Percentiles rank a stretch among this genome's conserved stretches.
Evolutionary conservation across 2,888 invertebrate species (phyloP).

Genomic region (Homarus gammarus): DNA sequence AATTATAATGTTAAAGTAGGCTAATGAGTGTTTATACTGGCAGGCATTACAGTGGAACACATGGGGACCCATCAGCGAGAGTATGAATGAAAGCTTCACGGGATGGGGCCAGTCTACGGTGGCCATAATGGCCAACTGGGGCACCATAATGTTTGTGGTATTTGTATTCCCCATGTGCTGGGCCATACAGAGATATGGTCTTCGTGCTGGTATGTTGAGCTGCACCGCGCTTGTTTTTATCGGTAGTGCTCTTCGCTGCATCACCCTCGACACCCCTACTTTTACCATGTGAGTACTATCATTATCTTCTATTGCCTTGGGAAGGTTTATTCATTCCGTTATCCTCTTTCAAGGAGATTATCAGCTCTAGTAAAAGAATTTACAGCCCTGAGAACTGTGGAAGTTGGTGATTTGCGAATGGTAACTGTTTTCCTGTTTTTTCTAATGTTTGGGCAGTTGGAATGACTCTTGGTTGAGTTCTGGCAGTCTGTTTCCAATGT

Average conservation of each 20-base stretch:
- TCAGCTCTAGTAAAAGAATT: too few relatives aligned
- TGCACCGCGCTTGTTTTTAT: conserved; percentile 77
- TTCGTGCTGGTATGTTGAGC: conserved; percentile 51
- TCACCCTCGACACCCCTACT: conserved; percentile 76
- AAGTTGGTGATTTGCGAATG: too few relatives aligned
- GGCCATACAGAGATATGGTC: conserved; percentile 50
- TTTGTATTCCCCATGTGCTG: conserved; percentile 66
- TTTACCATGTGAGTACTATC: conserved; percentile 78
- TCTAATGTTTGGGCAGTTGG: too few relatives aligned
- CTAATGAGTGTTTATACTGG: neutral
- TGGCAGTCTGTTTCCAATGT: too few relatives aligned
- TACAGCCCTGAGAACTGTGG: too few relatives aligned
- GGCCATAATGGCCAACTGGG: conserved; percentile 69
- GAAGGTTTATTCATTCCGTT: too few relatives aligned
- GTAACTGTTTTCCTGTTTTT: too few relatives aligned
- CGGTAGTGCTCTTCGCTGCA: conserved; percentile 78
- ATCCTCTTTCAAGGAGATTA: too few relatives aligned
- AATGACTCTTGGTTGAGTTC: too few relatives aligned
- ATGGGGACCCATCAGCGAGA: conserved; percentile 55
- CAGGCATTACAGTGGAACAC: conserved; percentile 42
- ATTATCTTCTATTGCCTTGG: too few relatives aligned
- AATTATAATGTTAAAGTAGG: neutral
- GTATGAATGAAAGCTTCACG: conserved; percentile 32
- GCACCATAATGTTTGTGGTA: conserved; percentile 51
- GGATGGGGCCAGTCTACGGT: conserved; percentile 61